A percentile compares a stretch with the other conserved stretches of the same genome.
These are phyloP conservation scores for Pithecia hirsuta DNA, from an alignment of 2,797 vertebrate species.

Conservation along the genomic window DNA sequence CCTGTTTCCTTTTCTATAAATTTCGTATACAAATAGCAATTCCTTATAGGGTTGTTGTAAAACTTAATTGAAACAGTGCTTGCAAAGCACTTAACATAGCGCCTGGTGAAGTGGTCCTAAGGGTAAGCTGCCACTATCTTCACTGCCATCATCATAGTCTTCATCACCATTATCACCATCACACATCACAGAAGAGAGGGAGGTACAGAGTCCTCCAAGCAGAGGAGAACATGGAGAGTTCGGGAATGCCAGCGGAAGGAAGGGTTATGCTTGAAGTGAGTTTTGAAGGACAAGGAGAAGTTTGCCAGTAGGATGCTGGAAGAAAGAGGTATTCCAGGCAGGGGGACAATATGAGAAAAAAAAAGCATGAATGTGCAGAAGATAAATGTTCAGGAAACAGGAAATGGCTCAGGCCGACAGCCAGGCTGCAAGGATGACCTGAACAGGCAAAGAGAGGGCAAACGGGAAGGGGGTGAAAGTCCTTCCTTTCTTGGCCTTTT, in stretches of 20 bases:
- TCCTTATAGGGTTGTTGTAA: not conserved
- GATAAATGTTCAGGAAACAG: slow-evolving; percentile 58
- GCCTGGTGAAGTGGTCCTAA: not conserved
- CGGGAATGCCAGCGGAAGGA: not conserved
- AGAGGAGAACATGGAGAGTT: not conserved
- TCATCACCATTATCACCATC: not conserved
- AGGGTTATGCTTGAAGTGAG: not conserved
- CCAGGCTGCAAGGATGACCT: slow-evolving; percentile 31
- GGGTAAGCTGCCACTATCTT: too few relatives aligned
- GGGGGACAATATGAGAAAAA: not conserved
- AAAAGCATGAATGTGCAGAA: not conserved
- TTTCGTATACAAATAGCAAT: not conserved
- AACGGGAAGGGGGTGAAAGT: not conserved
- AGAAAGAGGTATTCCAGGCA: slow-evolving; percentile 12
- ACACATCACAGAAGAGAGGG: not conserved
- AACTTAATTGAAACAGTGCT: not conserved
- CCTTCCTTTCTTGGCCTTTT: not conserved
- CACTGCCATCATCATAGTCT: rapidly evolving
- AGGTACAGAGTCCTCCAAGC: not conserved
- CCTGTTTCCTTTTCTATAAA: not conserved
- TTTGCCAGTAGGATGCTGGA: slow-evolving; percentile 49
- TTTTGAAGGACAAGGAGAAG: not conserved
- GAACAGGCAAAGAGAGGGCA: not conserved
- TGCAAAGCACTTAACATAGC: not conserved
- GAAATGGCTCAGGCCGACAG: slow-evolving; percentile 43